phyloP scores from a whole-genome alignment of 2,888 invertebrate genomes.

The Dicranocentrus wangi region DNA sequence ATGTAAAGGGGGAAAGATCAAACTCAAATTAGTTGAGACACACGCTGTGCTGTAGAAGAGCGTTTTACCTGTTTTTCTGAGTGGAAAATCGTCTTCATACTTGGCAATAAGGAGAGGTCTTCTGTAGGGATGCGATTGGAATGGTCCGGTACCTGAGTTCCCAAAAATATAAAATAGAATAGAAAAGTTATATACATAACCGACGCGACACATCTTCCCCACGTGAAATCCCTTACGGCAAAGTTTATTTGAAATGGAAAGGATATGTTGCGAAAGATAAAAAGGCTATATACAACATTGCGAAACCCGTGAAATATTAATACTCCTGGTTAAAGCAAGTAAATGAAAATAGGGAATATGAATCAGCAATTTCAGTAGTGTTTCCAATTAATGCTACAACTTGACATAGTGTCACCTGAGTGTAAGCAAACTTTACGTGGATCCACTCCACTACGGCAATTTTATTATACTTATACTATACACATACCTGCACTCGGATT shows the following conservation, averaged over 20 bases:
- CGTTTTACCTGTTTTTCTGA: conserved; percentile 91
- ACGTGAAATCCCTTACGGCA: background rate
- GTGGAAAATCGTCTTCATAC: conserved; percentile 88
- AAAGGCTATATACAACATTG: too few relatives aligned
- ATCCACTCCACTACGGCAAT: too few relatives aligned
- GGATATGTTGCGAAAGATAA: background rate
- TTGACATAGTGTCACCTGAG: background rate
- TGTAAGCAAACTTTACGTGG: background rate
- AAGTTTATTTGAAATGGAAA: background rate
- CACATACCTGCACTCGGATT: conserved; percentile 38
- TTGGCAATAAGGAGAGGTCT: conserved; percentile 76
- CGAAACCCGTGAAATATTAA: background rate
- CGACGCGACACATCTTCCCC: background rate
- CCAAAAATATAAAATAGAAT: background rate
- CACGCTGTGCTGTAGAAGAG: background rate
- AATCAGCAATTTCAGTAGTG: too few relatives aligned
- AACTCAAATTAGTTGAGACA: background rate
- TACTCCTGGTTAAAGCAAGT: background rate
- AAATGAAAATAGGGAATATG: too few relatives aligned
- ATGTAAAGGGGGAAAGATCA: conserved; percentile 37
- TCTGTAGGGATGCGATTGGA: conserved; percentile 76
- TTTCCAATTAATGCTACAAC: conserved; percentile 10
- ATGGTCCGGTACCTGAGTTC: conserved; percentile 72
- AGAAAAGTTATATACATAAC: background rate
- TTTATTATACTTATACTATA: background rate